A percentile compares a stretch with the other conserved stretches of the same genome.
Evolutionary conservation across 2,113 vertebrate species (phyloP).

Genomic region (Perca fluviatilis): DNA sequence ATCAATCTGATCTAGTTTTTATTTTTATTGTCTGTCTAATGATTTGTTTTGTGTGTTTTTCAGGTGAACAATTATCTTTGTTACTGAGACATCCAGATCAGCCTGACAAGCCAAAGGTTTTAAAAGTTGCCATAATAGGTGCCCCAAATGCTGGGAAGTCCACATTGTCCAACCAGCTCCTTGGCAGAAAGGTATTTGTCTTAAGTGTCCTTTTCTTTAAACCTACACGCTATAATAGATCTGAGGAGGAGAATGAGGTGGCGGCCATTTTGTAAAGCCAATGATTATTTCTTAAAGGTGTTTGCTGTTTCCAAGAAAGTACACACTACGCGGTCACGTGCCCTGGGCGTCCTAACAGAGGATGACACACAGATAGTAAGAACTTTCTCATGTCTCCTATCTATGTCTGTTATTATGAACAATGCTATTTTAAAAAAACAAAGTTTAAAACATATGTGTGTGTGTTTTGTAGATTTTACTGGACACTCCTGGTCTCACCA

Average conservation of each 20-base stretch:
- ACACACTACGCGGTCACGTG: conserved; percentile 91
- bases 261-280: neutral
- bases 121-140: conserved; percentile 92
- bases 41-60: conserved; percentile 5
- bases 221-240: neutral
- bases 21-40: neutral
- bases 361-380: conserved; percentile 91
- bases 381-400: neutral
- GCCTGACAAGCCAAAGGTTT: conserved; percentile 87
- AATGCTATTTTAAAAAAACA: neutral
- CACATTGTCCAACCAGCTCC: conserved; percentile 92
- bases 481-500: conserved; percentile 95
- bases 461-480: conserved; percentile 88
- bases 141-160: conserved; percentile 97
- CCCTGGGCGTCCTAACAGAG: conserved; percentile 88
- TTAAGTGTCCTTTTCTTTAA: neutral
- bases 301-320: conserved; percentile 97
- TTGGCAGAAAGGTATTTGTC: conserved; percentile 91
- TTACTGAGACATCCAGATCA: conserved; percentile 87
- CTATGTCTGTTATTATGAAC: neutral
- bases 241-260: neutral
- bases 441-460: neutral
- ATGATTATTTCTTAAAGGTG: conserved; percentile 83
- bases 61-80: conserved; percentile 87
- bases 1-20: neutral